Percentiles rank a stretch among this genome's conserved stretches.
phyloP scores from a whole-genome alignment of 2,113 vertebrate genomes.

The Alouatta palliata region DNA sequence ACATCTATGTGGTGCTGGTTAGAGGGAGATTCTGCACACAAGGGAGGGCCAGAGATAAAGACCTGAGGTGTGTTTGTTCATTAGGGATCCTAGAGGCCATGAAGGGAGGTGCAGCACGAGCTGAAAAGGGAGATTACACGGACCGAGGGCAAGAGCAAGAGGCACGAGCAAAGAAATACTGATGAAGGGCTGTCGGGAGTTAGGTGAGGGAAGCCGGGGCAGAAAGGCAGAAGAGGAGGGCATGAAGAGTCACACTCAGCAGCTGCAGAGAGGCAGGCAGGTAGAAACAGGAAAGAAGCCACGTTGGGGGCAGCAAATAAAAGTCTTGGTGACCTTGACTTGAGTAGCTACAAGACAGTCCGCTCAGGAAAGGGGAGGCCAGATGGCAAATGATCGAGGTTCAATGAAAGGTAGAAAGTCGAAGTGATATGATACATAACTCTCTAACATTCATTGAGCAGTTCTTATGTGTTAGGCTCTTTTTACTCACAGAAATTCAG shows the following conservation, averaged over 20 bases:
- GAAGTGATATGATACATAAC: background rate
- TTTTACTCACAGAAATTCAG: background rate
- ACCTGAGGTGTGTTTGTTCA: background rate
- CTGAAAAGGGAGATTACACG: background rate
- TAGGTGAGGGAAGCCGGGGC: background rate
- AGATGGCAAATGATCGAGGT: background rate
- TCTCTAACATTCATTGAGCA: background rate
- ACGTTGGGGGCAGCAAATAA: no score
- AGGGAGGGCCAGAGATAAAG: background rate
- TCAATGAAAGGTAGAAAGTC: background rate
- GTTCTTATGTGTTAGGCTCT: background rate
- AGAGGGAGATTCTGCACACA: background rate
- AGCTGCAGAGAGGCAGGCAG: background rate
- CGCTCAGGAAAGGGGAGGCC: rapidly evolving
- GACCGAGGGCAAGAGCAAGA: background rate
- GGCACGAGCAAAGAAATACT: no score
- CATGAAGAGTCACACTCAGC: no score
- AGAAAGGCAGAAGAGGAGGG: background rate
- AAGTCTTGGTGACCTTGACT: background rate
- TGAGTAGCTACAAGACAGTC: background rate
- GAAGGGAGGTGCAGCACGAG: background rate
- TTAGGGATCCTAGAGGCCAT: background rate
- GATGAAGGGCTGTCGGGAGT: background rate
- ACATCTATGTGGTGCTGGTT: background rate
- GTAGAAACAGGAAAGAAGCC: background rate